Evolutionary conservation across 2,888 invertebrate species (phyloP).

Genomic region (Stratiomys singularior): DNA sequence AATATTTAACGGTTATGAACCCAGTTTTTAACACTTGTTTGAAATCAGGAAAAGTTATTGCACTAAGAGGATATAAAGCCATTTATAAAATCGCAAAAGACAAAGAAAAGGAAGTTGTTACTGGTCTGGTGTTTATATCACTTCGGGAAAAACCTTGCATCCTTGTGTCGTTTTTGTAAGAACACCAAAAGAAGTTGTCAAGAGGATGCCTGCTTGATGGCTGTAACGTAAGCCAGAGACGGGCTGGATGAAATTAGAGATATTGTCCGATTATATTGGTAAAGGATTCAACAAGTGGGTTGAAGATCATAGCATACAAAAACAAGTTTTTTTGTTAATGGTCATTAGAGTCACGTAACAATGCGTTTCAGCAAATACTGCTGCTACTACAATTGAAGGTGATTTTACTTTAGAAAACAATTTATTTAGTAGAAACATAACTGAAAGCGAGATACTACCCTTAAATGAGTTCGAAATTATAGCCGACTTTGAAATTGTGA

Average conservation of each 20-base stretch:
- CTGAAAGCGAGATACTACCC: too few relatives aligned
- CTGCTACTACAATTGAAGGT: neutral
- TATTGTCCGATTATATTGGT: neutral
- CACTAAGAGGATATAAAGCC: neutral
- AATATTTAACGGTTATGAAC: neutral
- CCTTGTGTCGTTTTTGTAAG: conserved; percentile 7
- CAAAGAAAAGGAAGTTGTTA: neutral
- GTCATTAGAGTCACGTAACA: conserved; percentile 3
- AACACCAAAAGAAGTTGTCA: neutral
- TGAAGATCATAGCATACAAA: neutral
- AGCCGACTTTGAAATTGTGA: too few relatives aligned
- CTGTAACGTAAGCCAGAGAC: neutral
- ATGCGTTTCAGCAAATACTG: conserved; percentile 3
- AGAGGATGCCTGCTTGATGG: neutral
- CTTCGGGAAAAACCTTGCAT: neutral
- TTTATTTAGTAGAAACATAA: too few relatives aligned
- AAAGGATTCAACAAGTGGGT: neutral
- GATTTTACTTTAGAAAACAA: too few relatives aligned
- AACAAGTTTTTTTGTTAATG: neutral
- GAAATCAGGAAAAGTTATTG: conserved; percentile 4
- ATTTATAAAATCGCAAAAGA: neutral
- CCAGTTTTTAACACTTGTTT: neutral
- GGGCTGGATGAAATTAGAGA: neutral
- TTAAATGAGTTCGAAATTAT: too few relatives aligned
- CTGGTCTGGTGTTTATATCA: neutral